Conservation (phyloP, 2,888 invertebrate species). For the Eilema griseolum region DNA sequence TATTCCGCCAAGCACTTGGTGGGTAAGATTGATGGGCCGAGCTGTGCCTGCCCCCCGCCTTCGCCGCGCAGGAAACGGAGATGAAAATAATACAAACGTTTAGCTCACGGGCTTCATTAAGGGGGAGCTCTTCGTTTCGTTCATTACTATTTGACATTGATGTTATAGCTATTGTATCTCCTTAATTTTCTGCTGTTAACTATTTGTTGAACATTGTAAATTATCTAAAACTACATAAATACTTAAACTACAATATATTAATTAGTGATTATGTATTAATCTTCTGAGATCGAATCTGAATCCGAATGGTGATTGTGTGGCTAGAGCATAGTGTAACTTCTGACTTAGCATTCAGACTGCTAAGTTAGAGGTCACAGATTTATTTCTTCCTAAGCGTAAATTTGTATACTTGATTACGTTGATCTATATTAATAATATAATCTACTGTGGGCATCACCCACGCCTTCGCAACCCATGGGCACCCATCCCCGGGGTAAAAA, state of each 20-base stretch:
- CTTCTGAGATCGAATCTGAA: too few species aligned
- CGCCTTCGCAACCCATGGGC: too few species aligned
- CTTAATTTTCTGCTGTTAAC: not conserved
- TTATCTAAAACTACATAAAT: not conserved
- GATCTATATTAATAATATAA: too few species aligned
- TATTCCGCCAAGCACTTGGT: slow-evolving; percentile 16
- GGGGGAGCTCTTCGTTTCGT: slow-evolving; percentile 4
- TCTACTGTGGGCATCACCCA: too few species aligned
- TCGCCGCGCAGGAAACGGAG: slow-evolving; percentile 18
- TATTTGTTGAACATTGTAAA: not conserved
- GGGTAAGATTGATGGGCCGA: slow-evolving; percentile 24
- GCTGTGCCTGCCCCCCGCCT: slow-evolving; percentile 14
- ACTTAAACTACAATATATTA: too few species aligned
- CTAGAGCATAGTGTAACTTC: too few species aligned
- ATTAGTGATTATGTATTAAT: not conserved
- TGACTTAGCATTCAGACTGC: too few species aligned
- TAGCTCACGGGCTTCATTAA: slow-evolving; percentile 16
- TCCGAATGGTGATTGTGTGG: too few species aligned
- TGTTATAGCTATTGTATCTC: not conserved
- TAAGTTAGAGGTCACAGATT: too few species aligned
- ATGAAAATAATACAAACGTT: slow-evolving; percentile 27
- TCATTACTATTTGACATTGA: not conserved
- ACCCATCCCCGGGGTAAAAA: too few species aligned
- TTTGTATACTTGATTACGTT: too few species aligned
- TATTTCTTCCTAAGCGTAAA: too few species aligned